Base-by-base conservation (phyloP, 2,888 invertebrate genomes). In the Nomada ruficornis region DNA sequence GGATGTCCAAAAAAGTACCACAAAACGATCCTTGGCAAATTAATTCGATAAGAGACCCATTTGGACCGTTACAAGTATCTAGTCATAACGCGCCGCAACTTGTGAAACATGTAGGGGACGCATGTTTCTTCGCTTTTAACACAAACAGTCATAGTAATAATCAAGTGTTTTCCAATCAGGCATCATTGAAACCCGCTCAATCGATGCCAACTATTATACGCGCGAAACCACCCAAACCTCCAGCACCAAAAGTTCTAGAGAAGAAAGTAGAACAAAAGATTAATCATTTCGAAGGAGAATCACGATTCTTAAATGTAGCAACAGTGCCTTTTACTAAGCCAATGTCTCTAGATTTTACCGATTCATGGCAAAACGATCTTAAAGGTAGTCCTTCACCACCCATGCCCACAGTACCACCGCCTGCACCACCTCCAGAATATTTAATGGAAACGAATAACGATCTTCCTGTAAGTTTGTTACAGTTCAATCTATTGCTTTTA, bases 341-440 rank as follows among this genome's bases (percentile, higher is more conserved):
- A 29, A 75, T 84, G 77, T 67, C 84, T 52, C 64, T 80, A 71
- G 80, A 84, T 64, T 77, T 85, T 47, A 79, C 65, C 13, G 65
- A 70, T 18, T 57, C 70, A 1, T 91, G 91, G 91, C 79, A 85
- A 44, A 80, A 86, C 20, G 76, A 84, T 70, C 77, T 62, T 11
- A 76, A 86, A 57, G 86, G 88, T 23, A 95, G 95, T 83, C 93
- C 94, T 2, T 97, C 97, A 29, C 97, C 96, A 0, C 97, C 97
- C 0, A 97, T 97, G 97, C 97, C 97, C 11, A 95, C 95, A 57
- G 95, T 96, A 85, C 97, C 97, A 10, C 97, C 97, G 2, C 97
- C 97, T 1, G 96, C 97, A 60, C 97, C 96, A 3, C 97, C 97
- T 1, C 92, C 94, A 26, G 93, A 94, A 73, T 93, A 91, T 77